Evolutionary conservation across 37 sponge, comb jelly and placozoan genomes (phyloP), one percentile per base, ranked within the genome.

Genomic region (Halichondria panicea): DNA sequence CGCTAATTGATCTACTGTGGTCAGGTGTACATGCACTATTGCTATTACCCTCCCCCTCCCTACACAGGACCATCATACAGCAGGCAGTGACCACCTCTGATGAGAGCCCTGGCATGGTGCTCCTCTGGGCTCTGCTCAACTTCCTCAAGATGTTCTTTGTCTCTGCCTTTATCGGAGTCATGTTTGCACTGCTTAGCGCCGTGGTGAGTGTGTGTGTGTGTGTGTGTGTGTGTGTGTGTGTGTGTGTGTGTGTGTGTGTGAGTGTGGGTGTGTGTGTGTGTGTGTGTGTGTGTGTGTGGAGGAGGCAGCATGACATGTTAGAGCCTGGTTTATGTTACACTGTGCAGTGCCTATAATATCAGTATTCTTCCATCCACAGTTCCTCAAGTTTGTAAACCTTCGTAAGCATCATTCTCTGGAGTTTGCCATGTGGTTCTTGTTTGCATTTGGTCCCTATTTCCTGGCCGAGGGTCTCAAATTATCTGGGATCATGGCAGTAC

Each of bases 401-500:
- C 71, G 91, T 7, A 63, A 80, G 28, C 79, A 81, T 33, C 88
- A 92, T 48, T 93, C 97, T 9, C 83, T 96, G 55, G 97, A 96
- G 84, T 78, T 96, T 70, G 71, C 85, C 54, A 90, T 86, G 71
- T 77, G 93, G 76, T 73, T 93, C 42, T 69, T 93, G 24, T 88
- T 93, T 39, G 88, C 93, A 30, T 96, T 93, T 63, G 81, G 70
- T 9, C 97, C 97, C n/a, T 96, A 96, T 68, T 87, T 87, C 72
- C 66, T 96, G 1, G 91, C 97, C 19, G 97, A 96, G 80, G 84
- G 91, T 8, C 78, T 93, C 31, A 70, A 93, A n/a, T 86, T 96
- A 15, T 95, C 96, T 5, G 94, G 95, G 3, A 96, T 96, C 63
- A 96, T 96, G 97, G 85, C 94, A 4, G 83, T 96, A 27, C 81